phyloP scores from a whole-genome alignment of 35 echinoderm and acorn worm species.

The Hemicentrotus pulcherrimus region DNA sequence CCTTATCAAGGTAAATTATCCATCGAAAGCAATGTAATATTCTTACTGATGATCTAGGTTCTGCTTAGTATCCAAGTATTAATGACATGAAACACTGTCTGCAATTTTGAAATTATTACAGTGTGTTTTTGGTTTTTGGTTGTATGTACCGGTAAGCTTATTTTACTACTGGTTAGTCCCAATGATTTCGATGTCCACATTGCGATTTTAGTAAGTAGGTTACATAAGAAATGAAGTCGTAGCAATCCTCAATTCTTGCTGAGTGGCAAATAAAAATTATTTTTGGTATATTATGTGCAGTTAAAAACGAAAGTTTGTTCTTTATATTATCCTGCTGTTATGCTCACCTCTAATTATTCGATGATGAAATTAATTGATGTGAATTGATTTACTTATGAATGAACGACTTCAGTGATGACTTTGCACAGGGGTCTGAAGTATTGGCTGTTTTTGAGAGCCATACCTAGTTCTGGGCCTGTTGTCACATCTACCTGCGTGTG shows the following conservation, averaged over 20 bases:
- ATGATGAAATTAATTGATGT: too few species aligned
- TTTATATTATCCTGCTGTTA: too few species aligned
- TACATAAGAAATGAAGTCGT: too few species aligned
- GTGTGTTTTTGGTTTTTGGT: neutral
- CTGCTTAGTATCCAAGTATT: neutral
- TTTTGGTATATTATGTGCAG: too few species aligned
- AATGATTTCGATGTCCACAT: neutral
- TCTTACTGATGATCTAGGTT: neutral
- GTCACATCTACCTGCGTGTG: conserved; percentile 22
- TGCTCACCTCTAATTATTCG: too few species aligned
- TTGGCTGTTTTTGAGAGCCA: conserved; percentile 38
- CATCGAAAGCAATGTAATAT: neutral
- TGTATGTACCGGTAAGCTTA: neutral
- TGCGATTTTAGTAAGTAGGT: too few species aligned
- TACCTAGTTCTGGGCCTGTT: neutral
- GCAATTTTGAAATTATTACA: neutral
- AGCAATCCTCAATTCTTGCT: too few species aligned
- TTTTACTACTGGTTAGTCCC: neutral
- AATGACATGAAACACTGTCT: neutral
- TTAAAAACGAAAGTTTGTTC: too few species aligned
- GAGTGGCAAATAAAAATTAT: too few species aligned
- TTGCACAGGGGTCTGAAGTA: conserved; percentile 44
- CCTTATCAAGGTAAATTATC: conserved; percentile 76
- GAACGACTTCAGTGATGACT: conserved; percentile 37
- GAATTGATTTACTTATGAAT: neutral